phyloP scores from a whole-genome alignment of 1,140 invertebrate genomes.

The Cherax quadricarinatus region DNA sequence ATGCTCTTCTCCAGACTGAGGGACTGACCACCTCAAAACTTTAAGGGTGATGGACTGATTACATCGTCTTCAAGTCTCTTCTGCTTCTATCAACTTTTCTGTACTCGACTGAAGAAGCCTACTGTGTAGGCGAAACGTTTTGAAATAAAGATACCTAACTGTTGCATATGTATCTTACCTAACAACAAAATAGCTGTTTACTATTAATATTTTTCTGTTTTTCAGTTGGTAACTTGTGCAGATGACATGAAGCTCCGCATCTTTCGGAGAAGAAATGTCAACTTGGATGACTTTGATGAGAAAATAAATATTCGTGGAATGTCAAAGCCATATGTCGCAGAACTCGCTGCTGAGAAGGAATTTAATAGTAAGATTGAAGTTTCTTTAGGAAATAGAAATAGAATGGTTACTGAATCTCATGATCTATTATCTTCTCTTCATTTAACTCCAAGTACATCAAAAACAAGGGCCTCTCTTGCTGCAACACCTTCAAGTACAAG shows the following conservation, averaged over 20 bases:
- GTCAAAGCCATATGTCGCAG: conserved; percentile 22
- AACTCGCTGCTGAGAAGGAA: too few relatives aligned
- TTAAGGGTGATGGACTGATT: too few relatives aligned
- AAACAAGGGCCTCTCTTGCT: background rate
- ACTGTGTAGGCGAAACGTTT: too few relatives aligned
- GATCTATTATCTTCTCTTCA: conserved; percentile 14
- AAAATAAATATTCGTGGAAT: conserved; percentile 44
- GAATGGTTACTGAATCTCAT: conserved; percentile 3
- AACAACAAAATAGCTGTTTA: background rate
- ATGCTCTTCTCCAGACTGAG: too few relatives aligned
- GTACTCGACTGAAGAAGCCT: too few relatives aligned
- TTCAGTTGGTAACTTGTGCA: conserved; percentile 57
- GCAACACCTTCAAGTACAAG: conserved; percentile 31
- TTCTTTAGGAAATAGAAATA: background rate
- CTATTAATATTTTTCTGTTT: background rate
- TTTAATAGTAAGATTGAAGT: background rate
- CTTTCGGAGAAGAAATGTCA: conserved; percentile 39
- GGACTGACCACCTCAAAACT: too few relatives aligned
- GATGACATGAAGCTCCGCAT: conserved; percentile 61
- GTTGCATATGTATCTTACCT: too few relatives aligned
- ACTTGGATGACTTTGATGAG: conserved; percentile 59
- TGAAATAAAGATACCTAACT: too few relatives aligned
- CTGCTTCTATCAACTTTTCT: too few relatives aligned
- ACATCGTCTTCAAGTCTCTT: too few relatives aligned
- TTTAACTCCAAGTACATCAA: conserved; percentile 52